A percentile compares a stretch with the other conserved stretches of the same genome.
These are phyloP conservation scores for Charanyca ferruginea DNA, from an alignment of 2,888 invertebrate genomes.

Conservation along the genomic window DNA sequence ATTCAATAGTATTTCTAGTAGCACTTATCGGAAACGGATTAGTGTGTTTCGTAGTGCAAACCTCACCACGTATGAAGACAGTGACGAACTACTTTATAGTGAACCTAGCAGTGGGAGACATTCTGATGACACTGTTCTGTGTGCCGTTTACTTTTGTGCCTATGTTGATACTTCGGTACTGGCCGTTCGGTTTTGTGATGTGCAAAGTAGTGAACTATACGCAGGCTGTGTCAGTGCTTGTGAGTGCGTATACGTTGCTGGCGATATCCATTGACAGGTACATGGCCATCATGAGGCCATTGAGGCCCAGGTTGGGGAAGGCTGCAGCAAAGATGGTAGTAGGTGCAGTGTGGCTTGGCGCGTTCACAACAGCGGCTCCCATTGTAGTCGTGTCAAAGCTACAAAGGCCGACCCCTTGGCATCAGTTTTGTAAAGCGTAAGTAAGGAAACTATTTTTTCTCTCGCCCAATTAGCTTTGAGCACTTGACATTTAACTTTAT, in stretches of 20 bases:
- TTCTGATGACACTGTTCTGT: slow-evolving; percentile 97
- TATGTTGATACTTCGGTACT: slow-evolving; percentile 94
- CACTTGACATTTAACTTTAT: background rate
- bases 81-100: slow-evolving; percentile 98
- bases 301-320: slow-evolving; percentile 95
- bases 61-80: slow-evolving; percentile 96
- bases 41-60: slow-evolving; percentile 96
- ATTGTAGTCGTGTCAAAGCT: slow-evolving; percentile 94
- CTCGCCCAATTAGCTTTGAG: slow-evolving; percentile 1
- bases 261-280: slow-evolving; percentile 98
- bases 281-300: slow-evolving; percentile 97
- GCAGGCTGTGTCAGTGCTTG: slow-evolving; percentile 95
- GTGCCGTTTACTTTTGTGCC: slow-evolving; percentile 97
- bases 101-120: slow-evolving; percentile 97
- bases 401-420: slow-evolving; percentile 92
- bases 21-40: slow-evolving; percentile 94
- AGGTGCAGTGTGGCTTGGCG: slow-evolving; percentile 94
- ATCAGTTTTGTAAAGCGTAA: slow-evolving; percentile 93
- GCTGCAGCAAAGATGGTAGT: slow-evolving; percentile 93
- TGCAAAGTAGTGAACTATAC: slow-evolving; percentile 96
- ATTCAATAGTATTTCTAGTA: slow-evolving; percentile 93
- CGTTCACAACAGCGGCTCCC: slow-evolving; percentile 95
- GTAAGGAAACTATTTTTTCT: slow-evolving; percentile 69
- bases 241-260: slow-evolving; percentile 97
- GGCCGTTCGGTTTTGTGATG: slow-evolving; percentile 96